Evolutionary conservation across 2,113 vertebrate species (phyloP), one percentile per base, ranked within the genome.

Genomic region (Sitta europaea): DNA sequence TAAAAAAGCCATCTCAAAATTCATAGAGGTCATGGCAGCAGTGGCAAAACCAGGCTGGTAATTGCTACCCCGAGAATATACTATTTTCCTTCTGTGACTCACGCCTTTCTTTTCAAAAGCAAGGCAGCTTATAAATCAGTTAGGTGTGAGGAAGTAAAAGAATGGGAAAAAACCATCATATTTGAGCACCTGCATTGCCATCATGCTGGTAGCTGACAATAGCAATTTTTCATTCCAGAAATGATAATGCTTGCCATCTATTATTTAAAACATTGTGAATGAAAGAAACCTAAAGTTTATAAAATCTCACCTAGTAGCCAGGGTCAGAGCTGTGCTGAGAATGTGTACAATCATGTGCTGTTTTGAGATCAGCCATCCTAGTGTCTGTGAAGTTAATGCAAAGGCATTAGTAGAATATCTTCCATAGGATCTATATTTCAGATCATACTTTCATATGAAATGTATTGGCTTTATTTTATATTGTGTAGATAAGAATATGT

Each of bases 61-160:
- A n/a, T 58, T 72, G 35, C 67, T 81, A 55, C 10, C 12, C 10
- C 36, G 27, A 19, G 24, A 86, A 51, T 15, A 20, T 84, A 25
- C 18, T 88, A 14, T 86, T 94, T 87, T 82, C 22, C 21, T 62
- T 81, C 54, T 87, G 58, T 74, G 51, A 90, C 43, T 91, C 42
- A 61, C 58, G 35, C 36, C 14, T 92, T 83, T 72, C 74, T 79
- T 88, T 73, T 91, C 10, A 55, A 73, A 86, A 86, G 19, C 47
- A 86, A 65, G 88, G 19, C 25, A 54, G 25, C 25, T 86, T 71
- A 33, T 70, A 88, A 73, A 90, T 92, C 57, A 48, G 27, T 83
- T 48, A 76, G 66, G 48, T 83, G 47, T 5, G 14, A 90, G 50
- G 51, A 68, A 89, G n/a, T 58, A 82, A 51, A 78, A 62, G 45